These are phyloP conservation scores for Haemorhous mexicanus DNA, from an alignment of 2,113 vertebrate species.

Conservation along the genomic window DNA sequence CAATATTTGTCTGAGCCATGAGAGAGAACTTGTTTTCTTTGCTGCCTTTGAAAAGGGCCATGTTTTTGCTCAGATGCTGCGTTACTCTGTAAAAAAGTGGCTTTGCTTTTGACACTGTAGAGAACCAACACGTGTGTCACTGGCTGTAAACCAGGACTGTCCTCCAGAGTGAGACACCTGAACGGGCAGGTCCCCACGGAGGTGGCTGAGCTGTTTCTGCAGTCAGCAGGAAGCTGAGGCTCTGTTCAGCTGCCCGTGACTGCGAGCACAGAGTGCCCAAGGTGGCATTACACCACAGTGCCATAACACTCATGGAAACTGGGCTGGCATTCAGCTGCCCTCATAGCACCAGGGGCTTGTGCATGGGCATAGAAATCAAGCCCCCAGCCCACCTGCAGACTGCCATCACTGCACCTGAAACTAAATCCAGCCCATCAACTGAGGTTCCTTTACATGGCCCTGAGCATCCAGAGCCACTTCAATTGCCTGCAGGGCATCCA, in stretches of 20 bases:
- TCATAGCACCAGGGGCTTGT: neutral
- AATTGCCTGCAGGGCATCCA: neutral
- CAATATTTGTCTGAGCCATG: neutral
- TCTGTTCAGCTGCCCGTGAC: neutral
- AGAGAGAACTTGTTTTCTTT: neutral
- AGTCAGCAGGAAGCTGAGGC: neutral
- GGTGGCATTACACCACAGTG: rapidly evolving
- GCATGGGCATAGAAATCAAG: neutral
- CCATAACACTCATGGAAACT: neutral
- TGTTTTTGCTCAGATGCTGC: neutral
- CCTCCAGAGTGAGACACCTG: neutral
- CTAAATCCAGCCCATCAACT: neutral
- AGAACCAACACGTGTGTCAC: neutral
- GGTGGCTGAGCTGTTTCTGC: neutral
- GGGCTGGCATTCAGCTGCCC: neutral
- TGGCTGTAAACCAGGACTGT: neutral
- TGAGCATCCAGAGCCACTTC: neutral
- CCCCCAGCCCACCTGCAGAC: neutral
- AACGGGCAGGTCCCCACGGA: rapidly evolving
- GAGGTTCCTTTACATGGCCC: neutral
- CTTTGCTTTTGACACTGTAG: neutral
- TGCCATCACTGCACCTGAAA: neutral
- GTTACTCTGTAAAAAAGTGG: neutral
- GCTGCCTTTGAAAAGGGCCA: neutral
- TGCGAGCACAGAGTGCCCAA: neutral